These are phyloP conservation scores for Macquaria australasica DNA, from an alignment of 2,113 vertebrate species.

Conservation along the genomic window DNA sequence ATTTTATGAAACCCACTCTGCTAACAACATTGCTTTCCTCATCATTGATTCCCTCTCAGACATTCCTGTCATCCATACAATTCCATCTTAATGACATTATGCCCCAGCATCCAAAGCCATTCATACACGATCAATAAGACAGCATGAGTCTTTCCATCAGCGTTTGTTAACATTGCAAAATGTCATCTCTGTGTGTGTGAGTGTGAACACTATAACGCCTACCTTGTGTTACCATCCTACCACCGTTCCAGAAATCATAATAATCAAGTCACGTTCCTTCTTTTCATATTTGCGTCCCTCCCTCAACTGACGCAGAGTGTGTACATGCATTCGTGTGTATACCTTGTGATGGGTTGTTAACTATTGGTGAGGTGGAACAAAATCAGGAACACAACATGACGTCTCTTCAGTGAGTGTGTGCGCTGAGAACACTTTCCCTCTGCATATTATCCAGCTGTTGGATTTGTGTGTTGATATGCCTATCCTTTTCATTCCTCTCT, in stretches of 20 bases:
- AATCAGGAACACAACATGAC: constrained; percentile 27
- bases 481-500: constrained; percentile 5
- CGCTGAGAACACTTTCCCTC: constrained; percentile 16
- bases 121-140: constrained; percentile 75
- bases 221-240: constrained; percentile 29
- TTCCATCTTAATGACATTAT: constrained; percentile 74
- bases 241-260: constrained; percentile 41
- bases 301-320: constrained; percentile 12
- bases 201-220: constrained; percentile 16
- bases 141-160: constrained; percentile 75
- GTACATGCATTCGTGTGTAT: not conserved
- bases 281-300: constrained; percentile 27
- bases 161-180: constrained; percentile 72
- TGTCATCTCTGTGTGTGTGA: constrained; percentile 33
- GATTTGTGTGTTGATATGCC: constrained; percentile 11
- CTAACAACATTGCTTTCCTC: constrained; percentile 64
- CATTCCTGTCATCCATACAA: constrained; percentile 75
- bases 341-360: constrained; percentile 16
- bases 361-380: constrained; percentile 13
- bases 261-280: constrained; percentile 20
- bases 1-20: constrained; percentile 67
- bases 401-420: constrained; percentile 14
- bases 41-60: constrained; percentile 67
- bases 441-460: constrained; percentile 10
- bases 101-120: constrained; percentile 72